Percentiles rank a stretch among this genome's conserved stretches.
Evolutionary conservation across 2,113 vertebrate species (phyloP).

Genomic region (Zosterops lateralis): DNA sequence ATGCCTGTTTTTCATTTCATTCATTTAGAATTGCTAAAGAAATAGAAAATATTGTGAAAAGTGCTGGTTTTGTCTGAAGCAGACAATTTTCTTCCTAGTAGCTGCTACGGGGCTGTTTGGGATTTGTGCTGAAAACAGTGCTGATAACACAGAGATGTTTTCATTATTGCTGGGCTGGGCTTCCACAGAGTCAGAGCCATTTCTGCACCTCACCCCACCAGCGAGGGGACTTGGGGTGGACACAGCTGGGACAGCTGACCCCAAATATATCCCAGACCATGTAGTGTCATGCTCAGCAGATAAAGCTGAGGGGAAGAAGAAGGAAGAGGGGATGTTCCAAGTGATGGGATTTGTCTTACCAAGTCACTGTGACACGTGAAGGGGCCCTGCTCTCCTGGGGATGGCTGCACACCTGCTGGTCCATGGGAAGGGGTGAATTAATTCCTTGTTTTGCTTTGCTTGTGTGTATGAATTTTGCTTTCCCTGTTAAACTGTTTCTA

Average conservation of each 20-base stretch:
- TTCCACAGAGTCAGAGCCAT: neutral
- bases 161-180: neutral
- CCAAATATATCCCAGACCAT: neutral
- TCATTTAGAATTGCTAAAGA: slow-evolving; percentile 42
- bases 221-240: fast-evolving
- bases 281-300: neutral
- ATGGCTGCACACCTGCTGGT: neutral
- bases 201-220: neutral
- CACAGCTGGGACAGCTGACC: neutral
- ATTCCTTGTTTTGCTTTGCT: neutral
- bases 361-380: fast-evolving
- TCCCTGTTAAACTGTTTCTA: neutral
- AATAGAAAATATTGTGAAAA: slow-evolving; percentile 14
- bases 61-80: neutral
- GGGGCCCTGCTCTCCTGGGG: neutral
- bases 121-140: neutral
- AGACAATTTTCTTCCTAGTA: neutral
- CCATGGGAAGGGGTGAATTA: neutral
- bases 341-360: neutral
- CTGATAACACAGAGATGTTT: neutral
- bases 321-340: neutral
- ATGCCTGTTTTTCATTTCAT: slow-evolving; percentile 22
- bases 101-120: neutral
- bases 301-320: neutral
- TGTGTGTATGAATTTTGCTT: neutral